Evolutionary conservation across 2,113 vertebrate genomes (phyloP).

Genomic region (Myotis lucifugus): DNA sequence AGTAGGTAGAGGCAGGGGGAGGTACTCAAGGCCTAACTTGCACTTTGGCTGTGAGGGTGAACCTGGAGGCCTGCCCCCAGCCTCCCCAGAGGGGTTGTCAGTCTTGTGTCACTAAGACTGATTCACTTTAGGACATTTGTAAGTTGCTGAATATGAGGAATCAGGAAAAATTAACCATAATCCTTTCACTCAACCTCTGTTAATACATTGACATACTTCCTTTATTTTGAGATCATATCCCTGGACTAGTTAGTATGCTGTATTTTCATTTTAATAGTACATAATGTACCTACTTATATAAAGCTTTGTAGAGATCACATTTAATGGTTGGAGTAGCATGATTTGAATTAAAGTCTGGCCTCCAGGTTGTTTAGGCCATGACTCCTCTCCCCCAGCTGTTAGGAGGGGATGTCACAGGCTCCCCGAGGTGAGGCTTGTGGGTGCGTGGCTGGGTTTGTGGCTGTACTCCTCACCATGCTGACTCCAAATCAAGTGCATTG

Average conservation of each 20-base stretch:
- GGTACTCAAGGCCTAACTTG: not conserved
- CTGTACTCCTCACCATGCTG: too few species aligned
- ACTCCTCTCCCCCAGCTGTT: accelerated
- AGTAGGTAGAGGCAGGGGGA: not conserved
- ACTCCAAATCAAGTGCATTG: not conserved
- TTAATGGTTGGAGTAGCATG: not conserved
- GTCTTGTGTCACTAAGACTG: not conserved
- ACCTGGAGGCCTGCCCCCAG: not conserved
- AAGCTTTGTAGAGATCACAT: not conserved
- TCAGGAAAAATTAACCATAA: not conserved
- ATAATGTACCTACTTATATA: not conserved
- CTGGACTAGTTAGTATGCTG: accelerated
- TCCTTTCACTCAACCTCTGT: not conserved
- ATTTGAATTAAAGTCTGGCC: not conserved
- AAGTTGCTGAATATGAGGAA: not conserved
- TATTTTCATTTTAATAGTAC: not conserved
- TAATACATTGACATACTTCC: not conserved
- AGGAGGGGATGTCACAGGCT: not conserved
- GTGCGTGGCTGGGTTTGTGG: too few species aligned
- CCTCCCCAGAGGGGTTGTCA: not conserved
- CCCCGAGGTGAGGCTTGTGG: not conserved
- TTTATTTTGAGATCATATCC: not conserved
- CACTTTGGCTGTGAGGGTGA: not conserved
- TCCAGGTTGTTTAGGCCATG: not conserved
- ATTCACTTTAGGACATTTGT: not conserved